A percentile compares a stretch with the other conserved stretches of the same genome.
phyloP scores from a whole-genome alignment of 53 echinoderm and acorn worm species.

The Glandiceps talaboti region DNA sequence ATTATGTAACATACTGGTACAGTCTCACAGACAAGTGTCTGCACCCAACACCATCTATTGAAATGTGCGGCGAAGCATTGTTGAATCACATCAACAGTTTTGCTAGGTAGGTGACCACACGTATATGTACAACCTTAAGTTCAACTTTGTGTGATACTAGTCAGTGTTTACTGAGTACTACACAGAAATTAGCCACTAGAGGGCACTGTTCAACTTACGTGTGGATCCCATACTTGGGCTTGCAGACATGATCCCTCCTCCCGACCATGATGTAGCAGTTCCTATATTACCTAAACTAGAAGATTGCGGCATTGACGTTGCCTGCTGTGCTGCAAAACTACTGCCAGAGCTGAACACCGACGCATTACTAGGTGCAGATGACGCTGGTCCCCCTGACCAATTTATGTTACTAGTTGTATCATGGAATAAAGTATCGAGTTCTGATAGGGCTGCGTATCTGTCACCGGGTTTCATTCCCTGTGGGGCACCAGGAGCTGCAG shows the following conservation, averaged over 20 bases:
- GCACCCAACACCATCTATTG: too few species aligned
- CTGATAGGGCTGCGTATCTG: slow-evolving; percentile 60
- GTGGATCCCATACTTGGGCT: neutral
- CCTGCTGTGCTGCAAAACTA: neutral
- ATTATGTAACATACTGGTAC: too few species aligned
- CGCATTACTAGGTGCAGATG: neutral
- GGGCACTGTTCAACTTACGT: too few species aligned
- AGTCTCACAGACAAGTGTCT: too few species aligned
- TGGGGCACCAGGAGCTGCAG: neutral
- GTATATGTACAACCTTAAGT: too few species aligned
- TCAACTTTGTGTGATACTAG: too few species aligned
- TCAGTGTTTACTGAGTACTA: too few species aligned
- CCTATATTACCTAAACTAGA: neutral
- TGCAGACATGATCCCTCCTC: neutral
- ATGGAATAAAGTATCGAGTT: slow-evolving; percentile 7
- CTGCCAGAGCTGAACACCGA: neutral
- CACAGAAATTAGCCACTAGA: too few species aligned
- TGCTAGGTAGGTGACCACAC: too few species aligned
- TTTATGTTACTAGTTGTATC: neutral
- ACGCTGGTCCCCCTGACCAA: neutral
- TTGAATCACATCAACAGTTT: too few species aligned
- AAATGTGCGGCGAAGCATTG: too few species aligned
- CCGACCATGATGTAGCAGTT: neutral
- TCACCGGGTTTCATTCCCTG: slow-evolving; percentile 12
- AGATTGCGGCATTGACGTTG: neutral